phyloP scores from a whole-genome alignment of 1,140 invertebrate genomes.

The Ips typographus region DNA sequence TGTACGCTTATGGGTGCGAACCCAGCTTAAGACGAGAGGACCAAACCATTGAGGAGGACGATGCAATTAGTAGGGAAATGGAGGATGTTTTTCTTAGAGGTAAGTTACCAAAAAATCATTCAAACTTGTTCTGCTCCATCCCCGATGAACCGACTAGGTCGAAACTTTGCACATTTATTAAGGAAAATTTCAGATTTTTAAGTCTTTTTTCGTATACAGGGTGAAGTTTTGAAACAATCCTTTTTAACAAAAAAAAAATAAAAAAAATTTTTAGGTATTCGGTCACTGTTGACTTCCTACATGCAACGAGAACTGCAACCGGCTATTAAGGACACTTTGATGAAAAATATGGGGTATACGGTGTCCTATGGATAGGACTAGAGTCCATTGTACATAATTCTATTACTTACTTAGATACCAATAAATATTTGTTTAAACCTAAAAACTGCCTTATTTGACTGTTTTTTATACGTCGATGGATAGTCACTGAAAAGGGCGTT shows the following conservation, averaged over 20 bases:
- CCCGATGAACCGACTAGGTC: too few relatives aligned
- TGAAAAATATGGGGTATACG: conserved; percentile 82
- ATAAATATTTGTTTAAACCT: too few relatives aligned
- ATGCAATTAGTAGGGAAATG: conserved; percentile 72
- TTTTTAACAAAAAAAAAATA: too few relatives aligned
- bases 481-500: too few relatives aligned
- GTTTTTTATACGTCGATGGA: too few relatives aligned
- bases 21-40: conserved; percentile 50
- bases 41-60: conserved; percentile 56
- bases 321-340: conserved; percentile 79
- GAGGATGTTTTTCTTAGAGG: conserved; percentile 76
- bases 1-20: conserved; percentile 79
- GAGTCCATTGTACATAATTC: neutral
- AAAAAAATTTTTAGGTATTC: conserved; percentile 49
- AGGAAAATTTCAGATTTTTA: neutral
- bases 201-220: too few relatives aligned
- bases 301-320: conserved; percentile 80
- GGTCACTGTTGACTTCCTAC: conserved; percentile 75
- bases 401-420: neutral
- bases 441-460: too few relatives aligned
- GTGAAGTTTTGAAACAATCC: too few relatives aligned
- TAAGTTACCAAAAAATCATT: conserved; percentile 3
- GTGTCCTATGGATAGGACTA: conserved; percentile 68
- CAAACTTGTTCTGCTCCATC: neutral
- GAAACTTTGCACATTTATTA: neutral